These are phyloP conservation scores for Cyrtodaria siliqua DNA, from an alignment of 2,888 invertebrate species.

Conservation along the genomic window DNA sequence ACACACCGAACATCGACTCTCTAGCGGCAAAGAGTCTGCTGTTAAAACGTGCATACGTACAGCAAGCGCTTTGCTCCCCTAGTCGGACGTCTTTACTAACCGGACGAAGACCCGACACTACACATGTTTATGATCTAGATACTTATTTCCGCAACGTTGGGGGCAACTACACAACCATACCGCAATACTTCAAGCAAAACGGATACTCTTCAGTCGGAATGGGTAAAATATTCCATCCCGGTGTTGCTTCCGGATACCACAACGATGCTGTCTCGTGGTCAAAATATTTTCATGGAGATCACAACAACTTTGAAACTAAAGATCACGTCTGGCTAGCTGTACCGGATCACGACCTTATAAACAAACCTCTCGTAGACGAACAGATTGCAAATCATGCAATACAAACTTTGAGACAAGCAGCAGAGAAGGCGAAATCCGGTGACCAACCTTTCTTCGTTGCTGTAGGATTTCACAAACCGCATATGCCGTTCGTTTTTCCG, in stretches of 20 bases:
- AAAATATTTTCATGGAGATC: conserved; percentile 50
- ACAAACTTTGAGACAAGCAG: conserved; percentile 87
- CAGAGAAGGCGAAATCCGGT: conserved; percentile 37
- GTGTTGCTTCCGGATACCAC: conserved; percentile 16
- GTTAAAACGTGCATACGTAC: conserved; percentile 39
- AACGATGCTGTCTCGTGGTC: conserved; percentile 71
- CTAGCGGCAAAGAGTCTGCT: conserved; percentile 54
- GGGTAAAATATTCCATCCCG: conserved; percentile 61
- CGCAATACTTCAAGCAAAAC: conserved; percentile 35
- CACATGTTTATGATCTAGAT: conserved; percentile 52
- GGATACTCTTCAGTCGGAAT: conserved; percentile 39
- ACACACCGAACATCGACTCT: conserved; percentile 69
- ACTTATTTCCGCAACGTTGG: conserved; percentile 55
- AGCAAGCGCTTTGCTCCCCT: conserved; percentile 31
- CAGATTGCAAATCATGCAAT: conserved; percentile 90
- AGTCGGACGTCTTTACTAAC: conserved; percentile 63
- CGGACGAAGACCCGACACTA: conserved; percentile 66
- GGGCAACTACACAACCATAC: conserved; percentile 62
- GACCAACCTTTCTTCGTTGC: conserved; percentile 91
- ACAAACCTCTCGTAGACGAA: conserved; percentile 92
- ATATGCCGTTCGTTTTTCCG: conserved; percentile 96
- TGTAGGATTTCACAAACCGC: conserved; percentile 95
- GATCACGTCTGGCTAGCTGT: conserved; percentile 88
- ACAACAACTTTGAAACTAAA: conserved; percentile 86
- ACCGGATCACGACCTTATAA: conserved; percentile 70